phyloP scores from a whole-genome alignment of 2,888 invertebrate genomes.

The Drosophila meridionalis region DNA sequence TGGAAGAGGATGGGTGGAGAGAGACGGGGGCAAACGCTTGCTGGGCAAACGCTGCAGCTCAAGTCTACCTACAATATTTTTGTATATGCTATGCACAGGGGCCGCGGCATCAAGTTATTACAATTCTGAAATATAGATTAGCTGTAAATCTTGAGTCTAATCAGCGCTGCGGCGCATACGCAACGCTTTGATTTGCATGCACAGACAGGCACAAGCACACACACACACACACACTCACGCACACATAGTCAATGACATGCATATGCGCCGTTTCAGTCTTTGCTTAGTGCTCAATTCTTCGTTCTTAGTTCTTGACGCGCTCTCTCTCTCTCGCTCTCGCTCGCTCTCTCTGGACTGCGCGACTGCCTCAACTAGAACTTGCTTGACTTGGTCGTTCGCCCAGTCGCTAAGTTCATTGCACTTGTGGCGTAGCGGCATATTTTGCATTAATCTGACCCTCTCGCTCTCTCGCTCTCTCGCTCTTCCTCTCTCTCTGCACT shows the following conservation, averaged over 20 bases:
- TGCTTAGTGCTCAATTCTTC: constrained; percentile 22
- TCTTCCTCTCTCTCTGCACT: constrained; percentile 9
- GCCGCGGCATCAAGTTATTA: constrained; percentile 39
- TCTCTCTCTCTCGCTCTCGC: not conserved
- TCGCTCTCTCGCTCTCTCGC: constrained; percentile 14
- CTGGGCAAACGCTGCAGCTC: not conserved
- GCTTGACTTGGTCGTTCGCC: constrained; percentile 69
- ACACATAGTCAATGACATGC: not conserved
- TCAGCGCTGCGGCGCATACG: constrained; percentile 56
- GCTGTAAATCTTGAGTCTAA: constrained; percentile 75
- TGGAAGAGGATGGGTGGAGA: too few species aligned
- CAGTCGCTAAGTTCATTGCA: constrained; percentile 70
- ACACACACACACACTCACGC: constrained; percentile 6
- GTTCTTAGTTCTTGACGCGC: constrained; percentile 10
- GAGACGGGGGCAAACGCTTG: not conserved
- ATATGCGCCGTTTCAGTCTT: constrained; percentile 30
- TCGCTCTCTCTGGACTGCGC: constrained; percentile 46
- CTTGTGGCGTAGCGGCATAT: constrained; percentile 77
- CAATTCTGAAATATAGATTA: constrained; percentile 77
- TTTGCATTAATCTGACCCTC: constrained; percentile 68
- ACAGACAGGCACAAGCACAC: constrained; percentile 8
- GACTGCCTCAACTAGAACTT: constrained; percentile 79
- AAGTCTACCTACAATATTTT: constrained; percentile 38
- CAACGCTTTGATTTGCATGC: constrained; percentile 53
- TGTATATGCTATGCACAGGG: constrained; percentile 20